Percentiles rank a stretch among this genome's conserved stretches.
phyloP scores from a whole-genome alignment of 2,888 invertebrate genomes.

The Drosophila yooni region DNA sequence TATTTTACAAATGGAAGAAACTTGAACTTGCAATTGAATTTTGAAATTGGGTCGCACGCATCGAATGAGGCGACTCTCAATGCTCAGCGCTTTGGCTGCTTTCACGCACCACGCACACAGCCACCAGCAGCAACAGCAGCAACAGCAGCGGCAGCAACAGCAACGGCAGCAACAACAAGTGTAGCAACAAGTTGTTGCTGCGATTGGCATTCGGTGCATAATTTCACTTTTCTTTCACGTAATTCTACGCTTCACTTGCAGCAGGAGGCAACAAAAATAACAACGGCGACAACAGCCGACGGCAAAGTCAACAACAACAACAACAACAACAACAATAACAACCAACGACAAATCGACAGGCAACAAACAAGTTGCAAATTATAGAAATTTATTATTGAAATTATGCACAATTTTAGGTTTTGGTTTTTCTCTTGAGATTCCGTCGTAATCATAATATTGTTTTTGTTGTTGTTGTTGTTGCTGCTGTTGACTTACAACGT shows the following conservation, averaged over 20 bases:
- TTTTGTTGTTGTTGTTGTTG: not conserved
- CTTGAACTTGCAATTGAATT: constrained; percentile 78
- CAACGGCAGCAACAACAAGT: constrained; percentile 8
- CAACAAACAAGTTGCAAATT: constrained; percentile 63
- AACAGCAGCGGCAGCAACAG: constrained; percentile 3
- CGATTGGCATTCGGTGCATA: constrained; percentile 64
- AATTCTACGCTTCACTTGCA: constrained; percentile 80
- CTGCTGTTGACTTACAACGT: constrained; percentile 46
- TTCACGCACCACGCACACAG: constrained; percentile 60
- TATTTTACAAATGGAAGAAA: constrained; percentile 53
- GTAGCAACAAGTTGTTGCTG: constrained; percentile 33
- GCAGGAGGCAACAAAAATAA: constrained; percentile 16
- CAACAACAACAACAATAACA: constrained; percentile 17
- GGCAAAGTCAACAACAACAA: constrained; percentile 5
- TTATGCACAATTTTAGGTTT: constrained; percentile 42
- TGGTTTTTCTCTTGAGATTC: not conserved
- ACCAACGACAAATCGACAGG: constrained; percentile 18
- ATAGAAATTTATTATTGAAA: constrained; percentile 76
- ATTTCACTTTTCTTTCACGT: constrained; percentile 79
- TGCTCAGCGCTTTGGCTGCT: constrained; percentile 52
- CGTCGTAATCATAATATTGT: not conserved
- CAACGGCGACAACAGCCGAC: constrained; percentile 12
- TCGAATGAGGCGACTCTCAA: constrained; percentile 53
- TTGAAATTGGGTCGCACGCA: constrained; percentile 78
- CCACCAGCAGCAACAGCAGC: constrained; percentile 6